These are phyloP conservation scores for Melanerpes aurifrons DNA, from an alignment of 2,113 vertebrate species.

Conservation along the genomic window DNA sequence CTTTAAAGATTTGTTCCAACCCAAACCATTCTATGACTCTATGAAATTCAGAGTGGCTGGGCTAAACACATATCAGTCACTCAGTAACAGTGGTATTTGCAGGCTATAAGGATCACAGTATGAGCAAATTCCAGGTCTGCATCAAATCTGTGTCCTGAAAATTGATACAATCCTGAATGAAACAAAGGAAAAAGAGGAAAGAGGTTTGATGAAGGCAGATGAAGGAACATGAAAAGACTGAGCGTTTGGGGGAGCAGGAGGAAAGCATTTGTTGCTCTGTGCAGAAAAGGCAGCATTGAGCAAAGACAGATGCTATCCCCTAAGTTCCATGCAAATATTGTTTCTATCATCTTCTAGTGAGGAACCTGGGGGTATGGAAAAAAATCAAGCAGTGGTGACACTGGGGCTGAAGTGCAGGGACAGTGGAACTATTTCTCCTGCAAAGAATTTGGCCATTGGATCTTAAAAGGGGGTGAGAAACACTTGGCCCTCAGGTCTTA, in stretches of 20 bases:
- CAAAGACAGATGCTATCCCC: background rate
- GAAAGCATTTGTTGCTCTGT: background rate
- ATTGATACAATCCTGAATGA: background rate
- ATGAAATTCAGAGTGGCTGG: background rate
- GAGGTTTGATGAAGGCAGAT: background rate
- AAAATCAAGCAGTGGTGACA: background rate
- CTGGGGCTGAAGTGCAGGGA: background rate
- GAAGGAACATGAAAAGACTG: background rate
- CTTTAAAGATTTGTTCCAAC: background rate
- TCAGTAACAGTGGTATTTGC: background rate
- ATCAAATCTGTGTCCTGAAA: background rate
- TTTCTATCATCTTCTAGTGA: background rate
- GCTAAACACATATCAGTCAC: background rate
- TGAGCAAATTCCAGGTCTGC: background rate
- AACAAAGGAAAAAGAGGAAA: background rate
- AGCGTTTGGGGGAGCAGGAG: background rate
- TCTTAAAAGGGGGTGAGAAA: background rate
- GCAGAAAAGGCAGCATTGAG: background rate
- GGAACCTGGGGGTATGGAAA: background rate
- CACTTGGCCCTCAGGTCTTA: background rate
- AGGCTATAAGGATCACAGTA: background rate
- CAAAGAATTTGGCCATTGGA: accelerated
- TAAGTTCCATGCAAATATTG: background rate
- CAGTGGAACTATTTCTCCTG: background rate
- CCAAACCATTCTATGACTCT: background rate